These are phyloP conservation scores for Bovichtus variegatus DNA, from an alignment of 2,797 vertebrate species.

Conservation along the genomic window DNA sequence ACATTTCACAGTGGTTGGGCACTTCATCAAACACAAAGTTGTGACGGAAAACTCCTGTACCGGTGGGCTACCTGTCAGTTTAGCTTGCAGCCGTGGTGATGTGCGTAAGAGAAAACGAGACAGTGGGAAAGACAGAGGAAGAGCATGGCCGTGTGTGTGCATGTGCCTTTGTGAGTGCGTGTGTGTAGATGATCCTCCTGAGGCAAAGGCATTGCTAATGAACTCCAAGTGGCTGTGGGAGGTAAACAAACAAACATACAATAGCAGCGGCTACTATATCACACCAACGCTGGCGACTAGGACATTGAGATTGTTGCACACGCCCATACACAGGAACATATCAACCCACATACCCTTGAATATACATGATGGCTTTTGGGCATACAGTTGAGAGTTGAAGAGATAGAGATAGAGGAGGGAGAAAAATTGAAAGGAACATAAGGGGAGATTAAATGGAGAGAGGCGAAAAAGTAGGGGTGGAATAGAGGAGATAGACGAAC, in stretches of 20 bases:
- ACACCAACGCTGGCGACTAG: constrained; percentile 58
- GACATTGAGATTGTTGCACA: constrained; percentile 25
- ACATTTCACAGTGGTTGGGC: constrained; percentile 16
- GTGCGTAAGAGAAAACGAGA: constrained; percentile 47
- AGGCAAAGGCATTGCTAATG: constrained; percentile 78
- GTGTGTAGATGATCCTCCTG: constrained; percentile 59
- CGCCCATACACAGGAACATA: constrained; percentile 27
- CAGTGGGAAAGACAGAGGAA: constrained; percentile 32
- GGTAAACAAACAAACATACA: constrained; percentile 83
- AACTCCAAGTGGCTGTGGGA: constrained; percentile 77
- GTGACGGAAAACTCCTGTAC: constrained; percentile 36
- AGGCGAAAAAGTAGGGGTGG: constrained; percentile 17
- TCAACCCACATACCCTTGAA: constrained; percentile 44
- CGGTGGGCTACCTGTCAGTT: constrained; percentile 36
- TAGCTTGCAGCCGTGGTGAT: constrained; percentile 26
- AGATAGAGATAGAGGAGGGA: constrained; percentile 11
- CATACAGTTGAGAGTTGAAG: constrained; percentile 21
- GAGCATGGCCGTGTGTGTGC: constrained; percentile 18
- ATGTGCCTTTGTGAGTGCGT: constrained; percentile 13
- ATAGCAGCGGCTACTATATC: constrained; percentile 59
- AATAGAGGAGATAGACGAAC: constrained; percentile 30
- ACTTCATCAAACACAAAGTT: constrained; percentile 38
- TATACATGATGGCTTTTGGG: constrained; percentile 36
- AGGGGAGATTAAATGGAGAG: constrained; percentile 23
- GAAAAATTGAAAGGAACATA: constrained; percentile 14